Evolutionary conservation across 2,888 invertebrate genomes (phyloP).

Genomic region (Meloe dianella): DNA sequence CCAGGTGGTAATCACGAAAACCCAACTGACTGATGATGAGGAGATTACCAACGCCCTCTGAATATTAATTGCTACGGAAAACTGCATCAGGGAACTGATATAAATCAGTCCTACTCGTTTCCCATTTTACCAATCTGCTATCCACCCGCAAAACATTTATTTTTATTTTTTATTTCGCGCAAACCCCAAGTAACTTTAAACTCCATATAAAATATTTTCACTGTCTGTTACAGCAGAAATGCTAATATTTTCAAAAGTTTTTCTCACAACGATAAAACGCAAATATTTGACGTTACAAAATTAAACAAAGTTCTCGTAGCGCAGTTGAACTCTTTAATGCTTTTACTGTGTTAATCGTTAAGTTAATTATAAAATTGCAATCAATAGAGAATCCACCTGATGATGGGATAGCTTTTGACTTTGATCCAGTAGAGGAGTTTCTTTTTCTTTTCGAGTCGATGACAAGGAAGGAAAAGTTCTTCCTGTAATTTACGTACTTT

Average conservation of each 20-base stretch:
- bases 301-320: neutral
- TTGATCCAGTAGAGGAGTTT: conserved; percentile 27
- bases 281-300: neutral
- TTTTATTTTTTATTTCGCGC: neutral
- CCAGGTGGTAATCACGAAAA: conserved; percentile 46
- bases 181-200: neutral
- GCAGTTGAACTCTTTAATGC: conserved; percentile 6
- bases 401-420: conserved; percentile 29
- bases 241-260: neutral
- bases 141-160: neutral
- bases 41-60: conserved; percentile 35
- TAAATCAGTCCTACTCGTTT: conserved; percentile 4
- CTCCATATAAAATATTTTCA: neutral
- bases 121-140: neutral
- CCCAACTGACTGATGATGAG: conserved; percentile 40
- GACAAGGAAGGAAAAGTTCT: conserved; percentile 36
- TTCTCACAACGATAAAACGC: neutral
- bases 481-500: conserved; percentile 46
- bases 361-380: conserved; percentile 39
- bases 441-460: neutral
- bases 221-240: neutral
- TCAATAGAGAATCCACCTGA: conserved; percentile 36
- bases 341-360: conserved; percentile 19
- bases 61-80: conserved; percentile 34
- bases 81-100: conserved; percentile 10